Evolutionary conservation across 2,888 invertebrate species (phyloP), one percentile per base, ranked within the genome.

Genomic region (Drosophila fulvimacula): DNA sequence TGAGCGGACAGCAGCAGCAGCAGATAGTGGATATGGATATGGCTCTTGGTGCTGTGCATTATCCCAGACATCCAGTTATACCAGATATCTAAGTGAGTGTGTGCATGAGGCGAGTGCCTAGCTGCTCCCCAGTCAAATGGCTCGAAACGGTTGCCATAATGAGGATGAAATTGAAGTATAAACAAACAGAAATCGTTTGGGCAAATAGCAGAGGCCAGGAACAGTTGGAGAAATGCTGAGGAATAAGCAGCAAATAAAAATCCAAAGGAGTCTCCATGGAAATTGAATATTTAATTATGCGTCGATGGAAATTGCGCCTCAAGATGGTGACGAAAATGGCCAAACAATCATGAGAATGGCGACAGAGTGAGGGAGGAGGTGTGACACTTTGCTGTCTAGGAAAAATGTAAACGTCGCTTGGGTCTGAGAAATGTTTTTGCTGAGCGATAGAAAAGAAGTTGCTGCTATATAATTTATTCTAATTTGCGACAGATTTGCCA

Each of bases 251-350:
- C 63, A 76, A 64, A 75, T 75, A 79, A 75, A 75, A 69, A 69
- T 59, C 27, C 64, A 21, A 49, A 61, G 48, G 52, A 58, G 76
- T 84, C 74, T 62, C 82, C 73, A 74, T 72, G 70, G 76, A 80
- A 86, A 86, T 83, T 81, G 79, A 81, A 80, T 86, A 83, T 81
- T 88, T 88, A 88, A 86, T 85, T 83, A 85, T 62, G 73, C 75
- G 72, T 59, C 79, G 67, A 76, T 81, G 70, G 59, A 79, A 88
- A 88, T 79, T 61, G 74, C 73, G 74, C 76, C 65, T 71, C 64
- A 69, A 74, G 67, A 76, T 76, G 88, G 81, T 82, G 86, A 78
- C 76, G 71, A 80, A 88, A 85, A 85, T 82, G 77, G 66, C 48
- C 24, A 49, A 60, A 67, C 67, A 68, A 70, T 73, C 60, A 68